Conservation (phyloP, 2,113 vertebrate species). For the Tylochromis polylepis region DNA sequence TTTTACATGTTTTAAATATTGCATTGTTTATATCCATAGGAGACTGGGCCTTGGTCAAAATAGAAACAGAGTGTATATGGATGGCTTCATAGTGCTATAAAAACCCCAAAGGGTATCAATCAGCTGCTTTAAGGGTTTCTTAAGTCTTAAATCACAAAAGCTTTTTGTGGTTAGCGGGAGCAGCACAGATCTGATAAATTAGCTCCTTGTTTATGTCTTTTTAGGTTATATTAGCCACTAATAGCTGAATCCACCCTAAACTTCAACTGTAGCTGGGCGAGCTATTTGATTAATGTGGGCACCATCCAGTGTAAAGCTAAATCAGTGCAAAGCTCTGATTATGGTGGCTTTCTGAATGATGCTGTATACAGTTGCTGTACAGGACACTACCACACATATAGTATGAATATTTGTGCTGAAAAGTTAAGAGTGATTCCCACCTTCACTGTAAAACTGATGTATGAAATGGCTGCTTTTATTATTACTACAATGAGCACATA, state of each 20-base stretch:
- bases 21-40: neutral
- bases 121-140: neutral
- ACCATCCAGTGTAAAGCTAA: neutral
- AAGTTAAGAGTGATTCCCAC: neutral
- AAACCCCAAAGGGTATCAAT: neutral
- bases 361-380: neutral
- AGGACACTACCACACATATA: neutral
- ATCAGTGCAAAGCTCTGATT: neutral
- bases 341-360: neutral
- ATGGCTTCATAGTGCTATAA: neutral
- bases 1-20: neutral
- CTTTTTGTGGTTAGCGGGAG: neutral
- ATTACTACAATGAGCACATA: neutral
- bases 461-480: neutral
- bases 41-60: neutral
- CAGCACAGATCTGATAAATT: neutral
- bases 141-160: neutral
- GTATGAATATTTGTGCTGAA: neutral
- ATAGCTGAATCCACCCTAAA: neutral
- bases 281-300: neutral
- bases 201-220: neutral
- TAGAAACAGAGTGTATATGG: accelerated
- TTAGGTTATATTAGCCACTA: neutral
- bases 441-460: neutral
- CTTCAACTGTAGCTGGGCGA: neutral